Conservation (phyloP, 2,113 vertebrate species). For the Hemibagrus wyckioides region DNA sequence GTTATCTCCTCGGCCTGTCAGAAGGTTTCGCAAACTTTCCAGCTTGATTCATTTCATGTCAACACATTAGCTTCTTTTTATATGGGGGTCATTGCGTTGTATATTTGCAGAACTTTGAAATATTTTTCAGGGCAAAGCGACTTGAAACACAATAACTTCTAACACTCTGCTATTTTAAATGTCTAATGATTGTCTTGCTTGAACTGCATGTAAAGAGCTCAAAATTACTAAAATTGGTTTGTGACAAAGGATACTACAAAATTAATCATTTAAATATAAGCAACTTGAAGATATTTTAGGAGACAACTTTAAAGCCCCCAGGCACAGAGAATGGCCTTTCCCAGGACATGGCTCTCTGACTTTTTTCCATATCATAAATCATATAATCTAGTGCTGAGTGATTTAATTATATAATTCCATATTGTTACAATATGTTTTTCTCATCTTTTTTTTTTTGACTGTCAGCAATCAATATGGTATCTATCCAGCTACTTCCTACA, state of each 20-base stretch:
- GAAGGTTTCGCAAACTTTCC: neutral
- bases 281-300: slow-evolving; percentile 26
- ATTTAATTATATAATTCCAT: neutral
- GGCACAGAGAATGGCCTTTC: slow-evolving; percentile 12
- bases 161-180: neutral
- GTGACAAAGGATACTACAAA: neutral
- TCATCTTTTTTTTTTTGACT: neutral
- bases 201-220: neutral
- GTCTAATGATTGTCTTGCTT: neutral
- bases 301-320: slow-evolving; percentile 10
- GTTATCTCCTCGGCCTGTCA: neutral
- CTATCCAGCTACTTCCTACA: neutral
- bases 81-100: neutral
- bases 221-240: neutral
- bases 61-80: neutral
- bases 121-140: neutral
- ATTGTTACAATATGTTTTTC: neutral
- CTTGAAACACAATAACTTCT: too few relatives aligned
- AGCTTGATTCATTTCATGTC: neutral
- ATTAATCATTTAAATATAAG: neutral
- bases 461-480: neutral
- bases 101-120: neutral
- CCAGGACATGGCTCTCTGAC: slow-evolving; percentile 15
- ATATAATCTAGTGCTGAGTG: neutral
- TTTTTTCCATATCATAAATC: neutral